These are phyloP conservation scores for Stenolophus ochropezus DNA, from an alignment of 2,888 invertebrate genomes.

Conservation along the genomic window DNA sequence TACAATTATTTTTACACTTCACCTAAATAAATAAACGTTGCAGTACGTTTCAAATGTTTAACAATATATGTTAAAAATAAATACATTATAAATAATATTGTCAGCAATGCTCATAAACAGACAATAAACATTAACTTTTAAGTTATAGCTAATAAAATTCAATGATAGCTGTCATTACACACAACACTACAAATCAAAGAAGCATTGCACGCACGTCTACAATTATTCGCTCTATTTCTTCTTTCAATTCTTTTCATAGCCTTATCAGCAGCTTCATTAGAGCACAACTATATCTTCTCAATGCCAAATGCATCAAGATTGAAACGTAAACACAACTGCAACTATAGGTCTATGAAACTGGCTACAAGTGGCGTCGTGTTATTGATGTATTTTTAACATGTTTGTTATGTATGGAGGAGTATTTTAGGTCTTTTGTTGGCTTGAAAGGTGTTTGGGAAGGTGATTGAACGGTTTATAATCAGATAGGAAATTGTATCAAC, in stretches of 20 bases:
- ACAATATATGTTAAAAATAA: not conserved
- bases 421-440: not conserved
- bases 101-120: not conserved
- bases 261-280: not conserved
- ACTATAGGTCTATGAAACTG: not conserved
- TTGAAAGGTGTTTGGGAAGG: not conserved
- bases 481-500: not conserved
- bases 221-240: not conserved
- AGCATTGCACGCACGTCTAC: not conserved
- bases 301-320: not conserved
- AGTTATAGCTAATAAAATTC: no score
- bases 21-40: not conserved
- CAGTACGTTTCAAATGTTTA: not conserved
- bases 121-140: not conserved
- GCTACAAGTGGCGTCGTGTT: not conserved
- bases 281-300: not conserved
- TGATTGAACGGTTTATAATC: not conserved
- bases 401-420: not conserved
- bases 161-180: not conserved
- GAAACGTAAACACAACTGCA: no score
- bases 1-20: no score
- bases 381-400: constrained; percentile 32
- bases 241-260: not conserved
- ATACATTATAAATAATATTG: not conserved
- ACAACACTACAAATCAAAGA: not conserved